Evolutionary conservation across 35 echinoderm and acorn worm genomes (phyloP).

Genomic region (Apostichopus japonicus): DNA sequence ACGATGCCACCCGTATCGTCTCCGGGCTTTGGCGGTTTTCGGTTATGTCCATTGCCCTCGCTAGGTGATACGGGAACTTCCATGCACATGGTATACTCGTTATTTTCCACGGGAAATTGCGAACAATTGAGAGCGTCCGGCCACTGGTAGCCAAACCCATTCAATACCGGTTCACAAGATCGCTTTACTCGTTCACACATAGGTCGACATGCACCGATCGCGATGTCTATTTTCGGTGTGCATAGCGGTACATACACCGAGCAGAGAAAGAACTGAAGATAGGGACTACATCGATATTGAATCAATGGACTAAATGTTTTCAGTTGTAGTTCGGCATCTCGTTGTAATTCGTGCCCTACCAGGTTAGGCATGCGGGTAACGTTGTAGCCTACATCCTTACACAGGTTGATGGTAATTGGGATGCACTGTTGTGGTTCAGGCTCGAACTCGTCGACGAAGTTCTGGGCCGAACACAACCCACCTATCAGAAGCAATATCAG

Average conservation of each 20-base stretch:
- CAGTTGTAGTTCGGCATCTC: slow-evolving; percentile 88
- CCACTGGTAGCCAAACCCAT: slow-evolving; percentile 91
- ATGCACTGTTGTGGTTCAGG: slow-evolving; percentile 81
- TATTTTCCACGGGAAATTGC: slow-evolving; percentile 78
- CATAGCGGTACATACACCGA: slow-evolving; percentile 94
- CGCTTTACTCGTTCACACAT: slow-evolving; percentile 92
- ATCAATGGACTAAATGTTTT: slow-evolving; percentile 98
- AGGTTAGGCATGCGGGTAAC: slow-evolving; percentile 95
- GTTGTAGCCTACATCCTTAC: slow-evolving; percentile 91
- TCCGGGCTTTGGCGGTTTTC: slow-evolving; percentile 33
- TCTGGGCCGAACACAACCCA: slow-evolving; percentile 43
- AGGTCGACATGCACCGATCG: slow-evolving; percentile 85
- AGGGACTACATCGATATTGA: slow-evolving; percentile 83
- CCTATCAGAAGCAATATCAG: slow-evolving; percentile 36
- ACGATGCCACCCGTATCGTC: neutral
- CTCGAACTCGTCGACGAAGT: slow-evolving; percentile 85
- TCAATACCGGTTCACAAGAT: slow-evolving; percentile 93
- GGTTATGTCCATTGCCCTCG: neutral
- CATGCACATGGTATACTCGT: slow-evolving; percentile 87
- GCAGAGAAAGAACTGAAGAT: slow-evolving; percentile 92
- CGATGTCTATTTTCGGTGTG: slow-evolving; percentile 86
- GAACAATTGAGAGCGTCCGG: slow-evolving; percentile 85
- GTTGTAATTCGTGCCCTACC: slow-evolving; percentile 89
- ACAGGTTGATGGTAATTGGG: slow-evolving; percentile 84
- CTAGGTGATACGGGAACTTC: slow-evolving; percentile 56